These are phyloP conservation scores for Donacobius atricapilla DNA, from an alignment of 2,113 vertebrate species.

Conservation along the genomic window DNA sequence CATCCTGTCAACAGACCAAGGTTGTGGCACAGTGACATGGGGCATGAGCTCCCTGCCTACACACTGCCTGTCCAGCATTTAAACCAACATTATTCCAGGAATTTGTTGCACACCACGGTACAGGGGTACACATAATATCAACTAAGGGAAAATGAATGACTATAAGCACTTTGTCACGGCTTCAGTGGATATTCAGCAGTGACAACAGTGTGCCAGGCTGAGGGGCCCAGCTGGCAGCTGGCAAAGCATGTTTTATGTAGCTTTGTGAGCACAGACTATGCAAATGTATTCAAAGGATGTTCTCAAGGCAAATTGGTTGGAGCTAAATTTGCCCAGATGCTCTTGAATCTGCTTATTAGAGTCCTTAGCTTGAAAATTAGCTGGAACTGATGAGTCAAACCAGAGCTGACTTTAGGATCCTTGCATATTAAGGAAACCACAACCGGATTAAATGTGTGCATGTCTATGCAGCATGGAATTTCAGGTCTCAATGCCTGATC, in stretches of 20 bases:
- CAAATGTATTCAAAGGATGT: constrained; percentile 49
- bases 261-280: constrained; percentile 3
- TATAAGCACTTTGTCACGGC: background rate
- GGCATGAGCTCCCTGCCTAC: background rate
- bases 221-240: background rate
- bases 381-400: constrained; percentile 31
- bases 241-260: background rate
- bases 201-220: background rate
- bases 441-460: background rate
- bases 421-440: constrained; percentile 12
- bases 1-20: background rate
- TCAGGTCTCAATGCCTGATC: background rate
- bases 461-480: background rate
- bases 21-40: background rate
- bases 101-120: background rate
- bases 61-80: background rate
- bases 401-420: constrained; percentile 12
- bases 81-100: background rate
- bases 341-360: constrained; percentile 38
- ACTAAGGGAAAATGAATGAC: background rate
- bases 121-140: background rate
- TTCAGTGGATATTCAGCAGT: background rate
- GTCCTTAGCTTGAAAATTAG: constrained; percentile 37
- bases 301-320: constrained; percentile 39
- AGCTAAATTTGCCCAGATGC: constrained; percentile 49